Evolutionary conservation across 2,888 invertebrate species (phyloP).

Genomic region (Prostheceraeus crozeri): DNA sequence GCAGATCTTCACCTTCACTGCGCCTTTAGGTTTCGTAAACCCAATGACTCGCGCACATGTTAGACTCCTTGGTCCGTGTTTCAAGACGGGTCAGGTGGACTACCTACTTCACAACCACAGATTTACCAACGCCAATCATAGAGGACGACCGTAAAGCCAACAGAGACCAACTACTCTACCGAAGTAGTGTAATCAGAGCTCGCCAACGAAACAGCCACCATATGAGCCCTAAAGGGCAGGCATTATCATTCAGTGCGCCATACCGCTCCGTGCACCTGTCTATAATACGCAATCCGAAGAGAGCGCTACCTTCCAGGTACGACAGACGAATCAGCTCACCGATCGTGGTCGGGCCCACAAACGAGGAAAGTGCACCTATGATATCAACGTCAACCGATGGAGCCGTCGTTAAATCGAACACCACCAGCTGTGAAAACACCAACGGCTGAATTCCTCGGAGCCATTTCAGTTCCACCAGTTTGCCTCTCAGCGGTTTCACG

Average conservation of each 20-base stretch:
- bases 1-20: slow-evolving; percentile 64
- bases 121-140: slow-evolving; percentile 34
- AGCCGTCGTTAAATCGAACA: neutral
- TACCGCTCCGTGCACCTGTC: neutral
- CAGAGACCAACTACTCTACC: slow-evolving; percentile 40
- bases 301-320: slow-evolving; percentile 33
- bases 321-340: slow-evolving; percentile 42
- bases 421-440: slow-evolving; percentile 6
- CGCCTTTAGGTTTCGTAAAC: slow-evolving; percentile 63
- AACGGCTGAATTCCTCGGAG: neutral
- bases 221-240: neutral
- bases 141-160: neutral
- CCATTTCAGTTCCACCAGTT: slow-evolving; percentile 48
- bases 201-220: slow-evolving; percentile 18
- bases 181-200: slow-evolving; percentile 40
- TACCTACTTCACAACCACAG: slow-evolving; percentile 43
- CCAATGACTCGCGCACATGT: slow-evolving; percentile 67
- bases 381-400: neutral
- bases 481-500: slow-evolving; percentile 59
- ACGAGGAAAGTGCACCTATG: neutral
- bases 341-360: neutral
- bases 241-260: slow-evolving; percentile 1
- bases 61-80: slow-evolving; percentile 71
- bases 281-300: neutral
- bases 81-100: slow-evolving; percentile 65